Evolutionary conservation across 2,888 invertebrate species (phyloP).

Genomic region (Cephalotes varians): DNA sequence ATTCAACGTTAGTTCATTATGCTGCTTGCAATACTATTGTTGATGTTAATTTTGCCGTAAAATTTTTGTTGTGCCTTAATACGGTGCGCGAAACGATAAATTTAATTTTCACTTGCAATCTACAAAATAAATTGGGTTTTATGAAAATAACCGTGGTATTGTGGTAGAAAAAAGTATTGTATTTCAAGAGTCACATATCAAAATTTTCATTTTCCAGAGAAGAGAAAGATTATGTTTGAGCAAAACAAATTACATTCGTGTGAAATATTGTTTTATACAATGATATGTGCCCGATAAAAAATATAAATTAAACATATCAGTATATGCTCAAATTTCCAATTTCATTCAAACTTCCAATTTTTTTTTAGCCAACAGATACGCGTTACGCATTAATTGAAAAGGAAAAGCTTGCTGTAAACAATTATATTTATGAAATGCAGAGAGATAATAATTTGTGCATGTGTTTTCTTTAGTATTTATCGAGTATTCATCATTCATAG

Average conservation of each 20-base stretch:
- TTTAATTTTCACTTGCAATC: conserved; percentile 31
- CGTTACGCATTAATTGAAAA: conserved; percentile 17
- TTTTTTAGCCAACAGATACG: neutral
- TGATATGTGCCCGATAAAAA: neutral
- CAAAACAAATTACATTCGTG: conserved; percentile 29
- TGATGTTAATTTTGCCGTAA: conserved; percentile 8
- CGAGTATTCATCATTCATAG: neutral
- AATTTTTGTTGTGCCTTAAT: conserved; percentile 25
- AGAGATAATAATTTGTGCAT: neutral
- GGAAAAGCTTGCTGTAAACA: neutral
- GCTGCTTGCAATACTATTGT: neutral
- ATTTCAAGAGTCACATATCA: conserved; percentile 34
- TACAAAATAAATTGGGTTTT: conserved; percentile 33
- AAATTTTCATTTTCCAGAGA: conserved; percentile 19
- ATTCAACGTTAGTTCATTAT: neutral
- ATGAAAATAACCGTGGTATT: conserved; percentile 36
- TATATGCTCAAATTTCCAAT: conserved; percentile 44
- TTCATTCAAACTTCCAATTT: conserved; percentile 8
- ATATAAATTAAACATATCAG: conserved; percentile 13
- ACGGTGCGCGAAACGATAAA: conserved; percentile 11
- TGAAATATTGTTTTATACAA: conserved; percentile 32
- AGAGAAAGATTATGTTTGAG: conserved; percentile 25
- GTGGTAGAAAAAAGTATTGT: conserved; percentile 36
- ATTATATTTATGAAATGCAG: neutral
- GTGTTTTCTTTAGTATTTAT: neutral